Evolutionary conservation across 2,797 vertebrate genomes (phyloP).

Genomic region (Pipistrellus kuhlii): DNA sequence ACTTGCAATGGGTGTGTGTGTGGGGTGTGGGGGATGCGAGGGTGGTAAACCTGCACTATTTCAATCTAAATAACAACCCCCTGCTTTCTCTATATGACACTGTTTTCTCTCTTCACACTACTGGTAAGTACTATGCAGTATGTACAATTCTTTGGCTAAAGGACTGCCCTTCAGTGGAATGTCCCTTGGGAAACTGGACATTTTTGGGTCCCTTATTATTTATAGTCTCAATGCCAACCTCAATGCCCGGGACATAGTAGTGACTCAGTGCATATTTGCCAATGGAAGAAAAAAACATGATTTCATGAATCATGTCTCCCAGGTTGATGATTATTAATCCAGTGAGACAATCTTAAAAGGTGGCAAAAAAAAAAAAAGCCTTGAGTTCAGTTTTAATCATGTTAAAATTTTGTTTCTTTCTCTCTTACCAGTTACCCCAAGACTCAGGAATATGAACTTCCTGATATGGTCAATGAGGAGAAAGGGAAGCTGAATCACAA

Average conservation of each 20-base stretch:
- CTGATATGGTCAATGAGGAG: not conserved
- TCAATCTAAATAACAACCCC: not conserved
- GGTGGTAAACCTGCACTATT: not conserved
- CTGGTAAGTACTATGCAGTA: not conserved
- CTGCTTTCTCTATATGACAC: constrained; percentile 16
- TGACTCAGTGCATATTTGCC: not conserved
- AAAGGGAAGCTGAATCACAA: not conserved
- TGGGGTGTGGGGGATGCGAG: not conserved
- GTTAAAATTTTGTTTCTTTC: not conserved
- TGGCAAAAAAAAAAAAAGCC: not conserved
- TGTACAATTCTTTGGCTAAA: not conserved
- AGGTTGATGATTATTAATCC: not conserved
- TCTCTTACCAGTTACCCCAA: not conserved
- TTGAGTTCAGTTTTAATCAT: not conserved
- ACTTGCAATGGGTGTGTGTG: not conserved
- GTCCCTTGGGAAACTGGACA: not conserved
- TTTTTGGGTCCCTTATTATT: not conserved
- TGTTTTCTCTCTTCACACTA: not conserved
- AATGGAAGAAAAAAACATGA: not conserved
- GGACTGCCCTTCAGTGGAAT: not conserved
- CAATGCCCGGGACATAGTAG: not conserved
- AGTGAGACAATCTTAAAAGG: constrained; percentile 2
- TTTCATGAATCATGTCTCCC: not conserved
- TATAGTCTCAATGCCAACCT: not conserved
- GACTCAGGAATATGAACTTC: not conserved